A percentile compares a stretch with the other conserved stretches of the same genome.
phyloP scores from a whole-genome alignment of 1,140 invertebrate species.

The Chrysomallon squamiferum region DNA sequence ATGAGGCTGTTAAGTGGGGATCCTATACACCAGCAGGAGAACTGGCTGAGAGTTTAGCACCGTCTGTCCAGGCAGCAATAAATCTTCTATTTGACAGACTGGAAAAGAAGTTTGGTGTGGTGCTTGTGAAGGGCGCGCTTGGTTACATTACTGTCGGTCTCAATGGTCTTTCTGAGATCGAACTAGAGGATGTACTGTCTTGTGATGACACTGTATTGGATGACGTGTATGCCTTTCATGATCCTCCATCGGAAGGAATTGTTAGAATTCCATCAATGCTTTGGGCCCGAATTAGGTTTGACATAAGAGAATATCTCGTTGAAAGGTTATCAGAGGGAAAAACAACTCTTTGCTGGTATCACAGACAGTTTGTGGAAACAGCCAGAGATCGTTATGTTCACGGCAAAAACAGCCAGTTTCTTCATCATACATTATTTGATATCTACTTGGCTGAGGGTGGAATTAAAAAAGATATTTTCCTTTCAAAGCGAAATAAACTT shows the following conservation, averaged over 20 bases:
- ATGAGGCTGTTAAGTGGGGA: slow-evolving; percentile 47
- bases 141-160: slow-evolving; percentile 69
- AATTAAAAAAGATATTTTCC: slow-evolving; percentile 33
- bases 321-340: slow-evolving; percentile 69
- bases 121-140: slow-evolving; percentile 72
- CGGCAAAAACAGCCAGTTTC: slow-evolving; percentile 19
- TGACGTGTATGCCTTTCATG: slow-evolving; percentile 57
- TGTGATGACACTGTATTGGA: slow-evolving; percentile 57
- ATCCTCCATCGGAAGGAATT: slow-evolving; percentile 54
- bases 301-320: slow-evolving; percentile 74
- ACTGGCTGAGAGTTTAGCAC: slow-evolving; percentile 10
- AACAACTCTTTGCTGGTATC: slow-evolving; percentile 81
- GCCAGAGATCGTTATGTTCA: slow-evolving; percentile 90
- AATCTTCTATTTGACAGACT: slow-evolving; percentile 47
- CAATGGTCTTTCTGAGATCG: slow-evolving; percentile 56
- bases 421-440: slow-evolving; percentile 39
- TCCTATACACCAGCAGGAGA: slow-evolving; percentile 37
- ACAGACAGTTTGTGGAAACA: slow-evolving; percentile 89
- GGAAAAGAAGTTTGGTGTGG: slow-evolving; percentile 52
- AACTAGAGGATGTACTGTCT: slow-evolving; percentile 61
- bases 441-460: slow-evolving; percentile 40
- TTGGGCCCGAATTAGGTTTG: slow-evolving; percentile 73
- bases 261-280: slow-evolving; percentile 66
- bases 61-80: slow-evolving; percentile 41
- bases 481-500: slow-evolving; percentile 35